Conservation (phyloP, 1,140 invertebrate species). For the Nasonia giraulti region DNA sequence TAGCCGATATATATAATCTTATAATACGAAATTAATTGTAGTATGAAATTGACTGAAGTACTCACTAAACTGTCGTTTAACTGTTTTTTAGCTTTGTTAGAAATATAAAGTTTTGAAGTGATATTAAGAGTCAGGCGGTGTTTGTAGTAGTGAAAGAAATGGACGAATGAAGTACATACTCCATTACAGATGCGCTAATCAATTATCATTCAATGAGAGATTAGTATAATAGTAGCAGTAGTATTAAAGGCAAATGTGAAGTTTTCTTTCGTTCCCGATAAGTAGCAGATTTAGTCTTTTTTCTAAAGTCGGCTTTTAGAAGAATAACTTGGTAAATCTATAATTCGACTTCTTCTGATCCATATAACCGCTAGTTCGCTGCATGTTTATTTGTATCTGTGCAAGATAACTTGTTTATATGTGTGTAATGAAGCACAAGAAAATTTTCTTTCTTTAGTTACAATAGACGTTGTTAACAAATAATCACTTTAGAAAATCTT, state of each 20-base stretch:
- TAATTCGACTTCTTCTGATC: not conserved
- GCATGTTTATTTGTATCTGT: not conserved
- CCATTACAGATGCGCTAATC: not conserved
- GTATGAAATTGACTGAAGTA: not conserved
- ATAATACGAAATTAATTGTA: not conserved
- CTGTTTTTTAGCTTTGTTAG: not conserved
- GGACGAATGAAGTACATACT: not conserved
- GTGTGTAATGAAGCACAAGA: too few species aligned
- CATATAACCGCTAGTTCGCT: not conserved
- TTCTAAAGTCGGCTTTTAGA: not conserved
- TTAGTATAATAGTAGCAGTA: not conserved
- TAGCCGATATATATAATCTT: not conserved
- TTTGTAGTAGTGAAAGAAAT: not conserved
- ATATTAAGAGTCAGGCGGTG: not conserved
- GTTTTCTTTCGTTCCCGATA: not conserved
- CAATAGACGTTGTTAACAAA: too few species aligned
- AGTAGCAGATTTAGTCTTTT: too few species aligned
- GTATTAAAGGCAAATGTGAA: conserved; percentile 40
- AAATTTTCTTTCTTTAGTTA: too few species aligned
- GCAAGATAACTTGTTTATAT: too few species aligned
- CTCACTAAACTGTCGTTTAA: not conserved
- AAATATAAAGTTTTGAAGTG: not conserved
- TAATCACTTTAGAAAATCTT: not conserved
- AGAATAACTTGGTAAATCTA: conserved; percentile 9
- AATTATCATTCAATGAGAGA: not conserved